Percentiles rank a stretch among this genome's conserved stretches.
phyloP scores from a whole-genome alignment of 1,140 invertebrate species.

The Agraylea sexmaculata region DNA sequence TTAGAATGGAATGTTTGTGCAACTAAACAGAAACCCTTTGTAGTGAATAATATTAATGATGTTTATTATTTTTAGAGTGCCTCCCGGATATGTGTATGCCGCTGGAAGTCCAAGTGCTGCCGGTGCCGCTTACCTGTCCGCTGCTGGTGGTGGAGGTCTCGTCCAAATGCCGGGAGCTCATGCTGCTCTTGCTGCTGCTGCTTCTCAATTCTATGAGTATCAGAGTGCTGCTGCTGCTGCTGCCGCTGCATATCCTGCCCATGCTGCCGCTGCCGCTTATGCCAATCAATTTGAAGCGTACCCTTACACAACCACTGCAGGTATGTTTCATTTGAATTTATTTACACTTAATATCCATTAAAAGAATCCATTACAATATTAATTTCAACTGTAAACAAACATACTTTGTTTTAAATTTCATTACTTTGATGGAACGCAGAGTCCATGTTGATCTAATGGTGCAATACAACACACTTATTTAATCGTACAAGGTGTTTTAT shows the following conservation, averaged over 20 bases:
- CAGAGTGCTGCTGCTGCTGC: constrained; percentile 42
- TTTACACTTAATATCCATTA: too few relatives aligned
- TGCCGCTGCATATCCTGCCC: constrained; percentile 50
- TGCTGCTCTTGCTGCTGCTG: constrained; percentile 57
- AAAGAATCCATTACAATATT: too few relatives aligned
- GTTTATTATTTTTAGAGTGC: constrained; percentile 46
- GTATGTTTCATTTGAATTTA: constrained; percentile 21
- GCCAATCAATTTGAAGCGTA: constrained; percentile 59
- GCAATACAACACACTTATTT: too few relatives aligned
- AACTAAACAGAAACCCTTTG: constrained; percentile 5
- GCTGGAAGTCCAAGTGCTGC: constrained; percentile 51
- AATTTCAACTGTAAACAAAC: too few relatives aligned
- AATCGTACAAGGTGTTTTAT: too few relatives aligned
- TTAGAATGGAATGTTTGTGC: not conserved
- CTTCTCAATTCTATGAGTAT: constrained; percentile 64
- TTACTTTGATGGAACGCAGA: too few relatives aligned
- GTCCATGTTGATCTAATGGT: too few relatives aligned
- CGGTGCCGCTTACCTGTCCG: constrained; percentile 42
- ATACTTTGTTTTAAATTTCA: too few relatives aligned
- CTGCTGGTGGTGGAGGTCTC: constrained; percentile 35
- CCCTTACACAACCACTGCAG: constrained; percentile 47
- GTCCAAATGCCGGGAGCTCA: constrained; percentile 51
- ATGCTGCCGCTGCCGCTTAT: constrained; percentile 50
- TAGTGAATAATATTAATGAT: too few relatives aligned
- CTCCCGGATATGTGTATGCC: constrained; percentile 63